A percentile compares a stretch with the other conserved stretches of the same genome.
Evolutionary conservation across 2,888 invertebrate species (phyloP).

Genomic region (Unio pictorum): DNA sequence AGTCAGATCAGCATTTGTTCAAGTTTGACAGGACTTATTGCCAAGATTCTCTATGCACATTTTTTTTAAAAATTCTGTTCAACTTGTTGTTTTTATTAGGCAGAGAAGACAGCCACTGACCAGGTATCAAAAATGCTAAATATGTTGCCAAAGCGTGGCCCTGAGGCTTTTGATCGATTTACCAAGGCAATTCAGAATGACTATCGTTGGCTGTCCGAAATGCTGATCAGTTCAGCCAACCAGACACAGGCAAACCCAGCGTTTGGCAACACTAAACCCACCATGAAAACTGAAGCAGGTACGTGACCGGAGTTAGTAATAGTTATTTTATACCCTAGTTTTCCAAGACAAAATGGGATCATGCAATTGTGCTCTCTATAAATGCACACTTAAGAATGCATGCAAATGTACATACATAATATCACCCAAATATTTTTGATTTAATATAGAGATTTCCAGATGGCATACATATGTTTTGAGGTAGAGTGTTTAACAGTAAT

Average conservation of each 20-base stretch:
- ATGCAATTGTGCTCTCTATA: too few species aligned
- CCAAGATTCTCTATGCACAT: too few species aligned
- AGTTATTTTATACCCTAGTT: background rate
- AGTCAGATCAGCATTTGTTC: too few species aligned
- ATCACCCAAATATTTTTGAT: too few species aligned
- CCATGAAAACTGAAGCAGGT: constrained; percentile 13
- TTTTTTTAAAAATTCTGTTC: too few species aligned
- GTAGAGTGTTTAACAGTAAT: too few species aligned
- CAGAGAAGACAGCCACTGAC: constrained; percentile 45
- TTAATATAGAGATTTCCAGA: too few species aligned
- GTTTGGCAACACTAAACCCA: constrained; percentile 17
- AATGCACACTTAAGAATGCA: too few species aligned
- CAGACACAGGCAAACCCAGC: constrained; percentile 12
- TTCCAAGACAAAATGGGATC: too few species aligned
- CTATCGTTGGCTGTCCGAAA: constrained; percentile 54
- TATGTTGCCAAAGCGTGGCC: constrained; percentile 53
- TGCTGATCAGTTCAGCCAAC: constrained; percentile 27
- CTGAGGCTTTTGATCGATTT: constrained; percentile 52
- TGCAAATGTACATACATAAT: too few species aligned
- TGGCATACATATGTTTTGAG: too few species aligned
- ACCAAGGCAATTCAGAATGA: constrained; percentile 41
- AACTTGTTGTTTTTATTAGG: constrained; percentile 15
- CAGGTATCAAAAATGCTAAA: constrained; percentile 49
- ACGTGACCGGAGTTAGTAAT: background rate
- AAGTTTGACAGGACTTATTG: too few species aligned